Evolutionary conservation across 2,113 vertebrate species (phyloP), one percentile per base, ranked within the genome.

Genomic region (Nesoenas mayeri): DNA sequence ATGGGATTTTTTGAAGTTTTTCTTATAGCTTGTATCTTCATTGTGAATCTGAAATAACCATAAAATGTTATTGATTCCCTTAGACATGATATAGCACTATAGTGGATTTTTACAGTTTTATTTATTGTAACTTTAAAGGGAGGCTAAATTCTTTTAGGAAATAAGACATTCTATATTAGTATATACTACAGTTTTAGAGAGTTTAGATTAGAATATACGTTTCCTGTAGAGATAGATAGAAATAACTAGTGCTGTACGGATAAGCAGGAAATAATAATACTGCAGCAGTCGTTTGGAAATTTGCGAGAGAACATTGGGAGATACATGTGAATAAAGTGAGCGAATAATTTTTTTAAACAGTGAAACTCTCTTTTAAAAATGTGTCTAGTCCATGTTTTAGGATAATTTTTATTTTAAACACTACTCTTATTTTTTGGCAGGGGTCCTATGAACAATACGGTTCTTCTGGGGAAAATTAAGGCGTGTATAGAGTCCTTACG

Each of bases 381-480:
- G 3, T 16, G 1, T 64, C 40, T 65, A 65, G 31, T 28, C 10
- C 10, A 0, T 50, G 13, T 69, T 36, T 54, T 53, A 61, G 10
- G 21, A 79, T 7, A n/a, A 29, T 7, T 16, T 10, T 11, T 20
- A 53, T 36, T 67, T 87, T 65, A 3, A 87, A 79, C 3, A 5
- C 13, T 74, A 5, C 47, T 90, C 5, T 1, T 94, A 29, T 54
- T 50, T 91, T 93, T 96, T 95, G 73, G 28, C 92, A 99, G 99
- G 82, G 97, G 96, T 61, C 95, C 98, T 47, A 61, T 97, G 57
- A 98, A 98, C 79, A 99, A 97, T 93, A 97, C 95, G 16, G 67
- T 94, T 86, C 98, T 98, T 60, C 94, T 98, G 78, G 98, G 98
- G 72, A 98, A 97, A 88, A 97, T 99, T 10, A 78, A 93, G 64